Evolutionary conservation across 1,140 invertebrate genomes (phyloP).

Genomic region (Drosophila sechellia): DNA sequence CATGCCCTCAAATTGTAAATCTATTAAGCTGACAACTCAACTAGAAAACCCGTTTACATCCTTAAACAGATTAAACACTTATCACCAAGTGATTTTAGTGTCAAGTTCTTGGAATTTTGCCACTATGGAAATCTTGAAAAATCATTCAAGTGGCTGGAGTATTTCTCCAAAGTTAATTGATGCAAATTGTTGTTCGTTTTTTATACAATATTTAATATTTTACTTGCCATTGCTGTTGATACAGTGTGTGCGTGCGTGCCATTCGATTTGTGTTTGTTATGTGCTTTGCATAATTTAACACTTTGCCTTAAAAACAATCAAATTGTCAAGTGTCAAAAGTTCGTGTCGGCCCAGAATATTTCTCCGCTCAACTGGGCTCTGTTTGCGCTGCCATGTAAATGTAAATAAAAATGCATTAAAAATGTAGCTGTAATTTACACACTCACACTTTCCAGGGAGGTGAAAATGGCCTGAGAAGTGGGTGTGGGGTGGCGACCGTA

Average conservation of each 20-base stretch:
- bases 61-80: slow-evolving; percentile 18
- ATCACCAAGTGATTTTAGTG: slow-evolving; percentile 8
- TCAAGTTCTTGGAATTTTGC: neutral
- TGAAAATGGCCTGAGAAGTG: slow-evolving; percentile 18
- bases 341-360: slow-evolving; percentile 40
- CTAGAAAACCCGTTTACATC: neutral
- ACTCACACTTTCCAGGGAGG: slow-evolving; percentile 20
- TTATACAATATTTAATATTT: slow-evolving; percentile 31
- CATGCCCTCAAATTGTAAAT: neutral
- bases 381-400: slow-evolving; percentile 47
- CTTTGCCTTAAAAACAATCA: slow-evolving; percentile 79
- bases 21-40: neutral
- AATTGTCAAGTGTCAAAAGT: slow-evolving; percentile 79
- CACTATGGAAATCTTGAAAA: slow-evolving; percentile 22
- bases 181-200: slow-evolving; percentile 37
- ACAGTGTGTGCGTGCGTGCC: slow-evolving; percentile 27
- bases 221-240: slow-evolving; percentile 23
- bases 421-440: slow-evolving; percentile 67
- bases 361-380: slow-evolving; percentile 4
- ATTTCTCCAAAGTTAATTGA: slow-evolving; percentile 36
- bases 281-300: slow-evolving; percentile 75
- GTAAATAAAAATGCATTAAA: slow-evolving; percentile 76
- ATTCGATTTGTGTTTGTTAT: slow-evolving; percentile 51
- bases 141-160: slow-evolving; percentile 12
- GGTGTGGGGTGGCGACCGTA: slow-evolving; percentile 19